A percentile compares a stretch with the other conserved stretches of the same genome.
These are phyloP conservation scores for Pachydiplax longipennis DNA, from an alignment of 2,888 invertebrate genomes.

Conservation along the genomic window DNA sequence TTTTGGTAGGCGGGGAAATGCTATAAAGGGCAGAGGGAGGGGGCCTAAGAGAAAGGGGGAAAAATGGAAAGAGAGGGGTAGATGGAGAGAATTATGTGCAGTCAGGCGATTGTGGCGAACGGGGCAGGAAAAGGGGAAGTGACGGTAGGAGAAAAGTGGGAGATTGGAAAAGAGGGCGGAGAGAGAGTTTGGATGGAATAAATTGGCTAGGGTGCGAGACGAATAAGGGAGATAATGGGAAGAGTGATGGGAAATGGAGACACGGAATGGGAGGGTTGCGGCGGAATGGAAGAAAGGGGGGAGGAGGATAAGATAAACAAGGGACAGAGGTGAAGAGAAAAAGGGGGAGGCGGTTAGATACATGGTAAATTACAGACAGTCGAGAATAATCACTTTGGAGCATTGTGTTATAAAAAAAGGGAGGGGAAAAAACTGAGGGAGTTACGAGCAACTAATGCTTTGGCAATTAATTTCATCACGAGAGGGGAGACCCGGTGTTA, in stretches of 20 bases:
- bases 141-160: background rate
- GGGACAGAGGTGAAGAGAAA: background rate
- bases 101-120: background rate
- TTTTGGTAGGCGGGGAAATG: background rate
- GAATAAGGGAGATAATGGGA: constrained; percentile 34
- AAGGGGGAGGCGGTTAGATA: constrained; percentile 11
- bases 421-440: background rate
- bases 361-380: constrained; percentile 19
- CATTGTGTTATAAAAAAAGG: background rate
- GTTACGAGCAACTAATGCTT: constrained; percentile 16
- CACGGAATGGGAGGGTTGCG: background rate
- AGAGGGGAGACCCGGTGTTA: background rate
- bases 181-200: background rate
- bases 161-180: background rate
- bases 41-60: background rate
- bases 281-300: background rate
- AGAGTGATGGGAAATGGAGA: constrained; percentile 44
- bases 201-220: constrained; percentile 10
- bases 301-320: constrained; percentile 22
- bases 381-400: constrained; percentile 41
- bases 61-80: background rate
- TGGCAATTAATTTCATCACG: constrained; percentile 1
- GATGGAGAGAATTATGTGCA: background rate
- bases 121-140: background rate
- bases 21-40: background rate